Evolutionary conservation across 2,113 vertebrate genomes (phyloP), one percentile per base, ranked within the genome.

Genomic region (Coryphaenoides rupestris): DNA sequence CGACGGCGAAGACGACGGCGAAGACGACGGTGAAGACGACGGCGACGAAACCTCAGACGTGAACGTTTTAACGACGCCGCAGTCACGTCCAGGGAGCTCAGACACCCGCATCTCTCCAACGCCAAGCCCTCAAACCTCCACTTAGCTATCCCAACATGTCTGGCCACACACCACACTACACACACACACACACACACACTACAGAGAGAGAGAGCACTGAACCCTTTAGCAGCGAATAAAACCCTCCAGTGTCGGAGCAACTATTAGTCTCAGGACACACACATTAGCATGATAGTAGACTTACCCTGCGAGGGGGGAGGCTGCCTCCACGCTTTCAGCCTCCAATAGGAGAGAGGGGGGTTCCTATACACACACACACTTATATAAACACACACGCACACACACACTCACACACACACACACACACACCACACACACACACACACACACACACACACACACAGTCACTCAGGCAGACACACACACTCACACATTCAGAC

Each of bases 251-350:
- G 86, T 89, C 90, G 89, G 88, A 90, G 83, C 86, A 80, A 86
- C 89, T 90, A 90, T 91, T 91, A 91, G 90, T 90, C 87, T 88
- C 84, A 89, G 86, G 85, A 89, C 89, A 89, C 80, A 77, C 76
- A 50, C 76, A 92, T 92, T 92, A 90, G 89, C 89, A 92, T 91
- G 85, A 92, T 82, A 91, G 89, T 89, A 91, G 91, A 84, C 89
- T 91, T 92, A 91, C 86, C 89, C 87, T 87, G 69, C 16, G 83
- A 86, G 86, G 87, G 88, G 85, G 84, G 84, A 87, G 85, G 87
- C 86, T 75, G 81, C 87, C 87, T 85, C 80, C 79, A 55, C 63
- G 86, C 87, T 86, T 89, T 86, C 81, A 86, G 79, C 54, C 19
- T 14, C 80, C 58, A 49, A n/a, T 16, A 49, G 17, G 47, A n/a